These are phyloP conservation scores for Beris morrisii DNA, from an alignment of 2,888 invertebrate genomes.

Conservation along the genomic window DNA sequence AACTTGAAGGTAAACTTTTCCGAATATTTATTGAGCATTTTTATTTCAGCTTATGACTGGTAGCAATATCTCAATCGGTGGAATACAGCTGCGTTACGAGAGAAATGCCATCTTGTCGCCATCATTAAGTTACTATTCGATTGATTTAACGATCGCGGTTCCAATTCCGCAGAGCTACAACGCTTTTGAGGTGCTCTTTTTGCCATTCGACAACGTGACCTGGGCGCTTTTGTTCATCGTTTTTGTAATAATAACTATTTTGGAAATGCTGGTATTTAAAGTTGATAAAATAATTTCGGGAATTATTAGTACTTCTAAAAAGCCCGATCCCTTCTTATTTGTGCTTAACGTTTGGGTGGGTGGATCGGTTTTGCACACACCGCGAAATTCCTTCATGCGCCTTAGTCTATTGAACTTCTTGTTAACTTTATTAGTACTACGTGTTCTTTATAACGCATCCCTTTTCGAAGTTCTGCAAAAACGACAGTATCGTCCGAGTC, in stretches of 20 bases:
- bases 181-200: not conserved
- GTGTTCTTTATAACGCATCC: conserved; percentile 45
- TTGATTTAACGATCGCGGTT: not conserved
- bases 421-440: conserved; percentile 46
- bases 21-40: no score
- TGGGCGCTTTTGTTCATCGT: not conserved
- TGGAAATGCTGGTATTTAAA: no score
- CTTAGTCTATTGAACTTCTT: conserved; percentile 45
- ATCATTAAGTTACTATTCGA: not conserved
- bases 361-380: not conserved
- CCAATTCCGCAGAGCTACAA: not conserved
- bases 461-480: conserved; percentile 34
- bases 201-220: not conserved
- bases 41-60: no score
- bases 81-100: not conserved
- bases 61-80: not conserved
- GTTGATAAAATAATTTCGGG: no score
- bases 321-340: no score
- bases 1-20: no score
- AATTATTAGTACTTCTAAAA: no score
- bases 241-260: not conserved
- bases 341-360: conserved; percentile 10
- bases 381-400: not conserved
- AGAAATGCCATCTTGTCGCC: not conserved
- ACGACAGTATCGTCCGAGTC: not conserved